Base-by-base conservation (phyloP, 1,140 invertebrate species). In the Rhagoletis pomonella region DNA sequence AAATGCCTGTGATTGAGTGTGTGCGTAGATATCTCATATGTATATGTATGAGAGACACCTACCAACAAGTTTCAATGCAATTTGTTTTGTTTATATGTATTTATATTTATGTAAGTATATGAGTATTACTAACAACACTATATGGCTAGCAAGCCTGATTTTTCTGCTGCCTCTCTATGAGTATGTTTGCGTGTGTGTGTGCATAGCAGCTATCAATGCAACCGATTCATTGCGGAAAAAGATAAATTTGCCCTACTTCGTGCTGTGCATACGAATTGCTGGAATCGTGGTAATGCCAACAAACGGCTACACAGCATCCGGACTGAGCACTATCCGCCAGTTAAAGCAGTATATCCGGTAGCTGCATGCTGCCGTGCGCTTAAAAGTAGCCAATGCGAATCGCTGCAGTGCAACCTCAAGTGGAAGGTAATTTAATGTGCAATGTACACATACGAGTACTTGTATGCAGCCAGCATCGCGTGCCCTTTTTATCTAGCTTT, bases 221-320 rank as follows among this genome's bases (percentile, higher is more conserved):
- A 81, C 47, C 47, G 44, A 81, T 81, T 81, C 73, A 19, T 55
- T 81, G 73, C 73, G 73, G 73, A 55, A 81, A 50, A 58, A 81
- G 47, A 81, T 81, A 81, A 81, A 81, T 81, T 50, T 81, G 44
- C 73, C n/a, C 47, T 14, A 81, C 73, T 81, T 55, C 73, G 47
- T 81, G 73, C 73, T 81, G 73, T n/a, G 73, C 73, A 29, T 81
- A 81, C 19, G 47, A 81, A 81, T 81, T 55, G 14, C 19, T 81
- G 47, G 29, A 55, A 81, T 19, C 10, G 44, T 81, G 19, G 3
- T 0, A 29, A 29, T 29, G 29, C 10, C 10, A 12, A 42, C 42
- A 73, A 73, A 73, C 69, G 44, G 69, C 44, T 73, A 6, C 42
- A 73, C 17, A n/a, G 44, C 39, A 81, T 81, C 47, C 14, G 19